A percentile compares a stretch with the other conserved stretches of the same genome.
Conservation (phyloP, 2,113 vertebrate genomes). For the Oostethus manadensis region DNA sequence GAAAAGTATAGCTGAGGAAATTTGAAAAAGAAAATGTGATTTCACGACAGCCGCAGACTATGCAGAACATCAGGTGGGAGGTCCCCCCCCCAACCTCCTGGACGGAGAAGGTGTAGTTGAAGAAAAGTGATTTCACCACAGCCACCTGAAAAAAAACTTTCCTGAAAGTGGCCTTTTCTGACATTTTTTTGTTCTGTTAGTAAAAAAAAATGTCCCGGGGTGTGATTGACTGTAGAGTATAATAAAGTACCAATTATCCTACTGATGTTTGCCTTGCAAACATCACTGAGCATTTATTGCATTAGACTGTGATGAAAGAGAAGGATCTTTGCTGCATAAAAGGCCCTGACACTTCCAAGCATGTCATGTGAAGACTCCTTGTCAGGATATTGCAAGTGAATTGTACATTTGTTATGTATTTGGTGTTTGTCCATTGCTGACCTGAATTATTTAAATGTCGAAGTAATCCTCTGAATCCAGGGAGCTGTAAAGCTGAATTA, state of each 20-base stretch:
- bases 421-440: constrained; percentile 55
- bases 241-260: not conserved
- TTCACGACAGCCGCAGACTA: no score
- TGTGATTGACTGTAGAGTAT: not conserved
- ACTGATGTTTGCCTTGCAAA: no score
- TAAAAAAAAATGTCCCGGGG: not conserved
- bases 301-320: constrained; percentile 13
- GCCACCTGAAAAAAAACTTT: no score
- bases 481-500: constrained; percentile 61
- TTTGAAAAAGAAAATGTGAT: no score
- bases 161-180: no score
- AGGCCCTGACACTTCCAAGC: constrained; percentile 22
- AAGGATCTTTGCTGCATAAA: constrained; percentile 24
- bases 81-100: no score
- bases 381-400: constrained; percentile 43
- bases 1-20: no score
- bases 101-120: no score
- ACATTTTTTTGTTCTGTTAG: no score
- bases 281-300: not conserved
- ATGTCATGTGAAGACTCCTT: constrained; percentile 33
- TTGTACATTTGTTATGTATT: constrained; percentile 44
- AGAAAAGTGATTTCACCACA: no score
- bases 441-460: constrained; percentile 73
- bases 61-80: no score
- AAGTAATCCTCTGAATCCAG: constrained; percentile 65